A percentile compares a stretch with the other conserved stretches of the same genome.
Conservation (phyloP, 1,140 invertebrate genomes). For the Mactra quadrangularis region DNA sequence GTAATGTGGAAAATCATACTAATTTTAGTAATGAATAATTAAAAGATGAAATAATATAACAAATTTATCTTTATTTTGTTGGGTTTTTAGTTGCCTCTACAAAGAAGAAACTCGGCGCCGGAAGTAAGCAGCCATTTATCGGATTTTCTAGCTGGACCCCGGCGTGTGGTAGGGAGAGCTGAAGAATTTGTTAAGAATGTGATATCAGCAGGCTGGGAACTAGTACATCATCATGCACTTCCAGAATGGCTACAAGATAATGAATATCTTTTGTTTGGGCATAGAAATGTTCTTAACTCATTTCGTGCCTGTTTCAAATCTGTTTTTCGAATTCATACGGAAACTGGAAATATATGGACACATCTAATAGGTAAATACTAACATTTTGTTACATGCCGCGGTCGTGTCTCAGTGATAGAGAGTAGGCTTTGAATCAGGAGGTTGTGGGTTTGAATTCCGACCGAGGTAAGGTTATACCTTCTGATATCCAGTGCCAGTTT, state of each 20-base stretch:
- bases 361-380: constrained; percentile 89
- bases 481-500: no score
- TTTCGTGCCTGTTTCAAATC: constrained; percentile 98
- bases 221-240: constrained; percentile 84
- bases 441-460: no score
- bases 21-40: no score
- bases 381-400: background rate
- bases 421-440: no score
- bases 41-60: no score
- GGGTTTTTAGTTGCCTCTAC: background rate
- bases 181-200: constrained; percentile 96
- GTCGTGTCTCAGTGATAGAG: no score
- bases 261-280: constrained; percentile 97
- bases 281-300: constrained; percentile 97
- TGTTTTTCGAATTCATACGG: constrained; percentile 94
- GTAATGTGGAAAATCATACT: no score
- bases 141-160: constrained; percentile 64
- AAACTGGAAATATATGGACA: constrained; percentile 99
- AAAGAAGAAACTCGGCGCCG: background rate
- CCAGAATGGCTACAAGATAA: constrained; percentile 99
- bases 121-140: background rate
- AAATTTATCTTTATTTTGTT: no score
- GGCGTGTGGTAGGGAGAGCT: constrained; percentile 93
- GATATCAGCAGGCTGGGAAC: constrained; percentile 88
- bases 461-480: background rate